Conservation (phyloP, 2,888 invertebrate genomes). For the Caradrina clavipalpis region DNA sequence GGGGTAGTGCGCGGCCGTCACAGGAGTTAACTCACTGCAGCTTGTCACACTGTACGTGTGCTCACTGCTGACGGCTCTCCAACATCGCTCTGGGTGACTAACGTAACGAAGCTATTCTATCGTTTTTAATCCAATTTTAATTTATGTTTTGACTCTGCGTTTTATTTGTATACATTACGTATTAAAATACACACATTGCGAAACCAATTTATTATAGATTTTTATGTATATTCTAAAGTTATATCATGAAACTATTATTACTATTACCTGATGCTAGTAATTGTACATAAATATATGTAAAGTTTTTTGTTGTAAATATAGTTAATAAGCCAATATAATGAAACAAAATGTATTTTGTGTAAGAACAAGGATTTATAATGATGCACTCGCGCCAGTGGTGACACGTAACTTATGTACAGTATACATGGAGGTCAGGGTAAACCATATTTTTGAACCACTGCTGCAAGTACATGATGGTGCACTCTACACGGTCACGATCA, state of each 20-base stretch:
- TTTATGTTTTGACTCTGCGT: conserved; percentile 1
- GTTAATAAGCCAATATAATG: conserved; percentile 33
- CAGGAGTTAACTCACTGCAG: no score
- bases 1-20: no score
- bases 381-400: conserved; percentile 5
- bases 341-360: conserved; percentile 29
- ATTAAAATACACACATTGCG: conserved; percentile 20
- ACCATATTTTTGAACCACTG: background rate
- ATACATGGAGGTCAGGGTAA: conserved; percentile 24
- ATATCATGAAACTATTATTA: conserved; percentile 19
- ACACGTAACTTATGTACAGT: background rate
- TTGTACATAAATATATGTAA: conserved; percentile 33
- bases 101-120: background rate
- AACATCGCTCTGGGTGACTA: no score
- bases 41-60: no score
- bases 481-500: conserved; percentile 1
- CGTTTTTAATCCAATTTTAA: background rate
- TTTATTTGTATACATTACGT: conserved; percentile 21
- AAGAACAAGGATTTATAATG: conserved; percentile 32
- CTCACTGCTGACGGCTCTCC: no score
- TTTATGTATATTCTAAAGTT: conserved; percentile 16
- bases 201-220: conserved; percentile 26
- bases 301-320: conserved; percentile 39
- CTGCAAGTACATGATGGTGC: background rate
- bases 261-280: background rate